Conservation (phyloP, 2,888 invertebrate species). For the Lordiphosa fenestrarum region DNA sequence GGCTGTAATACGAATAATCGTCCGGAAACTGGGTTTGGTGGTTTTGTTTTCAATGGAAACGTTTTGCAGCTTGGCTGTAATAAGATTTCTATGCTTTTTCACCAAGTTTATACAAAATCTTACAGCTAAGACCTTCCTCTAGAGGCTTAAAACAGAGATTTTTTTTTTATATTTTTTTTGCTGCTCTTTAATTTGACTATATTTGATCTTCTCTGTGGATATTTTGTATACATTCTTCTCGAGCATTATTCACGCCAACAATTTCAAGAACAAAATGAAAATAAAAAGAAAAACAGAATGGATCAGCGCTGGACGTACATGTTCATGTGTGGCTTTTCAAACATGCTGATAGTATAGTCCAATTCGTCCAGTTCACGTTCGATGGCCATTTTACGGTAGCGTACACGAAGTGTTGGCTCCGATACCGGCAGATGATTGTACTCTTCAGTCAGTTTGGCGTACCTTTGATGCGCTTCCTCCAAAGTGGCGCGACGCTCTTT, state of each 20-base stretch:
- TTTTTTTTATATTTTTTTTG: too few relatives aligned
- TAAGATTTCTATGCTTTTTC: too few relatives aligned
- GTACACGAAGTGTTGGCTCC: constrained; percentile 31
- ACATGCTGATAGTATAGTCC: constrained; percentile 36
- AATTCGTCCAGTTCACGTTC: constrained; percentile 36
- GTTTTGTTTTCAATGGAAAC: too few relatives aligned
- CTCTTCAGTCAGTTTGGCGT: constrained; percentile 31
- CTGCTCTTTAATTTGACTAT: neutral
- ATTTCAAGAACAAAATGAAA: too few relatives aligned
- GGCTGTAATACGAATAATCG: too few relatives aligned
- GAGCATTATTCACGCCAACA: neutral
- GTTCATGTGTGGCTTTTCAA: constrained; percentile 27
- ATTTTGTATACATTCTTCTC: neutral
- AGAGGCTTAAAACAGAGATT: too few relatives aligned
- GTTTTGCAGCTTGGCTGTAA: too few relatives aligned
- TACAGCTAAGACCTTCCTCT: too few relatives aligned
- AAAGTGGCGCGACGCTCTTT: constrained; percentile 14
- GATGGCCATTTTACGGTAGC: constrained; percentile 26
- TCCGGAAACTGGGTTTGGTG: too few relatives aligned
- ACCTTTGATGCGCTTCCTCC: constrained; percentile 24
- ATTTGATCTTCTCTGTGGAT: neutral
- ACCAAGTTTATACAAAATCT: too few relatives aligned
- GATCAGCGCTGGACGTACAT: constrained; percentile 18
- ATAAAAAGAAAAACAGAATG: too few relatives aligned
- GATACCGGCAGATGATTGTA: constrained; percentile 40